Percentiles rank a stretch among this genome's conserved stretches.
Conservation (phyloP, 92 coral and sea anemone genomes). For the Blastomussa wellsi region DNA sequence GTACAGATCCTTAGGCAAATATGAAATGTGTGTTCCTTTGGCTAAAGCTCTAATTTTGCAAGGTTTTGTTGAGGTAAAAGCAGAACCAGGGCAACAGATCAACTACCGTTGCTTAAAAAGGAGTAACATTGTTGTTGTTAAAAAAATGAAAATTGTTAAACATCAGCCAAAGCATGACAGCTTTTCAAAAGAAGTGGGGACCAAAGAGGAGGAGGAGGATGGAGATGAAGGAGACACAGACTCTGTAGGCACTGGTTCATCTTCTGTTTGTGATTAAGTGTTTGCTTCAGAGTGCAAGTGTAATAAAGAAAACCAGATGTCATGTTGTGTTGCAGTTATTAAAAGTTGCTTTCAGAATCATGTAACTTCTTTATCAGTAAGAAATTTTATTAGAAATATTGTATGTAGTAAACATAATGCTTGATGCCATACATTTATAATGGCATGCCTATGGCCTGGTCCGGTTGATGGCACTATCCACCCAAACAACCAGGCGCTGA, state of each 20-base stretch:
- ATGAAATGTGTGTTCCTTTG: no score
- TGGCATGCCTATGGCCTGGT: no score
- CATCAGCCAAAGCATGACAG: no score
- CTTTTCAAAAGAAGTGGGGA: not conserved
- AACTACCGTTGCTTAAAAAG: constrained; percentile 28
- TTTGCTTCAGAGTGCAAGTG: constrained; percentile 1
- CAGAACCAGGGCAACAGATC: constrained; percentile 19
- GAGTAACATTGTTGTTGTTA: not conserved
- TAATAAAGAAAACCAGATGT: constrained; percentile 11
- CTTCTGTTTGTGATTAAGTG: constrained; percentile 20
- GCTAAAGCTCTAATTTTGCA: no score
- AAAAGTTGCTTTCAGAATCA: constrained; percentile 13
- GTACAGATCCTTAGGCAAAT: no score
- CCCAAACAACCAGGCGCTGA: no score
- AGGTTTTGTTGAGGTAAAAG: constrained; percentile 21
- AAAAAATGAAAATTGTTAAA: constrained; percentile 2
- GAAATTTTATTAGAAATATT: no score
- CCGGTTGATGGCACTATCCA: no score
- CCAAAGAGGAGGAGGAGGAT: not conserved
- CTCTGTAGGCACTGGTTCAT: constrained; percentile 20
- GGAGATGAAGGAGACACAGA: constrained; percentile 30
- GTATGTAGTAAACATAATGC: no score
- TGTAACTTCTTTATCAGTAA: no score
- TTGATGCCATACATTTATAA: no score
- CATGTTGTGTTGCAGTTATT: not conserved